A percentile compares a stretch with the other conserved stretches of the same genome.
phyloP scores from a whole-genome alignment of 2,797 vertebrate genomes.

The Hephaestus fuliginosus region DNA sequence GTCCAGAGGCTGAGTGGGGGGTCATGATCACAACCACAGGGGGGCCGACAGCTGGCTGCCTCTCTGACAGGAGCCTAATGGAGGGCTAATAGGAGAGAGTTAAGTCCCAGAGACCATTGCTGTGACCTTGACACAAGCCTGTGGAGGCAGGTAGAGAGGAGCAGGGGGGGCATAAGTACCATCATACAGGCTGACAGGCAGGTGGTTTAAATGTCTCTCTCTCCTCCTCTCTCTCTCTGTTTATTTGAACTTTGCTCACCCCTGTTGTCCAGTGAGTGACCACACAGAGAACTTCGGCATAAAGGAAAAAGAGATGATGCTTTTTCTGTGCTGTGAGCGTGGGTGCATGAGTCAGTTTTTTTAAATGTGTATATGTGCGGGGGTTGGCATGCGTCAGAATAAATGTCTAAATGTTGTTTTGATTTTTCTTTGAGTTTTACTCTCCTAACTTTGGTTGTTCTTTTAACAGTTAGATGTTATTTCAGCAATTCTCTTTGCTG shows the following conservation, averaged over 20 bases:
- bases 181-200: conserved; percentile 36
- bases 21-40: conserved; percentile 68
- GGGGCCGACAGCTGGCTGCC: conserved; percentile 67
- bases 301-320: not conserved
- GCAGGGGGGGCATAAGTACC: conserved; percentile 8
- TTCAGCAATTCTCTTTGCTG: conserved; percentile 11
- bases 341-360: not conserved
- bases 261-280: conserved; percentile 18
- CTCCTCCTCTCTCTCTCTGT: conserved; percentile 7
- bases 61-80: conserved; percentile 75
- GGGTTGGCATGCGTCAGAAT: conserved; percentile 7
- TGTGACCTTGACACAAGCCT: conserved; percentile 69
- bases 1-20: conserved; percentile 56
- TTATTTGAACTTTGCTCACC: conserved; percentile 18
- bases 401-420: conserved; percentile 20
- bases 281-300: not conserved
- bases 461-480: conserved; percentile 3
- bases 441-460: not conserved
- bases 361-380: not conserved
- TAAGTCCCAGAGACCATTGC: conserved; percentile 45
- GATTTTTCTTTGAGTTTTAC: conserved; percentile 3
- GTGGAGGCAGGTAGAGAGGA: conserved; percentile 59
- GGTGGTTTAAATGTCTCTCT: conserved; percentile 26
- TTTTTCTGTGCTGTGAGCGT: not conserved
- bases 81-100: conserved; percentile 71